Evolutionary conservation across 2,888 invertebrate species (phyloP).

Genomic region (Strigamia crassipes): DNA sequence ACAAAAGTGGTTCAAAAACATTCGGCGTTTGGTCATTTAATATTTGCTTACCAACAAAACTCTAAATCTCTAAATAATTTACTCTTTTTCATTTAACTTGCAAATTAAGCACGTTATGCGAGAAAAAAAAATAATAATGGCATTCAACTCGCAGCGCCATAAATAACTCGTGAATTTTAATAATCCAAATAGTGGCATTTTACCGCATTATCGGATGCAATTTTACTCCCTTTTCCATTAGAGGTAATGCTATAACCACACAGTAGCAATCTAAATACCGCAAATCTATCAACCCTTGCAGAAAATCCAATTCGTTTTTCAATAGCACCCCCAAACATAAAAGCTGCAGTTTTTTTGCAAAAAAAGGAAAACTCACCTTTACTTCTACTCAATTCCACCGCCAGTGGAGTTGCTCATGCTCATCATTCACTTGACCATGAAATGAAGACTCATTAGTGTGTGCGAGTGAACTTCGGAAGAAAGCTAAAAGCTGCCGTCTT

Average conservation of each 20-base stretch:
- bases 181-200: not conserved
- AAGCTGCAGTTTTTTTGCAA: not conserved
- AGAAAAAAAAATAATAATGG: no score
- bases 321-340: no score
- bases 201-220: not conserved
- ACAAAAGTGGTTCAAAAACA: no score
- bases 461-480: not conserved
- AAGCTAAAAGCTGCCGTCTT: conserved; percentile 1
- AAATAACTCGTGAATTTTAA: not conserved
- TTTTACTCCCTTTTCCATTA: not conserved
- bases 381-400: not conserved
- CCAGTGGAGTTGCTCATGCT: conserved; percentile 2
- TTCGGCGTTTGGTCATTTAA: no score
- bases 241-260: not conserved
- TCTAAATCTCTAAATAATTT: no score
- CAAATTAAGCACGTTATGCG: no score
- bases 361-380: not conserved
- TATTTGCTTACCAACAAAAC: no score
- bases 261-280: not conserved
- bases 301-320: no score
- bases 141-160: not conserved
- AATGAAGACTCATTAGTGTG: conserved; percentile 28
- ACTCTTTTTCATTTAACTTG: no score
- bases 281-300: not conserved
- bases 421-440: conserved; percentile 18